phyloP scores from a whole-genome alignment of 2,113 vertebrate species.

The Strix aluco region DNA sequence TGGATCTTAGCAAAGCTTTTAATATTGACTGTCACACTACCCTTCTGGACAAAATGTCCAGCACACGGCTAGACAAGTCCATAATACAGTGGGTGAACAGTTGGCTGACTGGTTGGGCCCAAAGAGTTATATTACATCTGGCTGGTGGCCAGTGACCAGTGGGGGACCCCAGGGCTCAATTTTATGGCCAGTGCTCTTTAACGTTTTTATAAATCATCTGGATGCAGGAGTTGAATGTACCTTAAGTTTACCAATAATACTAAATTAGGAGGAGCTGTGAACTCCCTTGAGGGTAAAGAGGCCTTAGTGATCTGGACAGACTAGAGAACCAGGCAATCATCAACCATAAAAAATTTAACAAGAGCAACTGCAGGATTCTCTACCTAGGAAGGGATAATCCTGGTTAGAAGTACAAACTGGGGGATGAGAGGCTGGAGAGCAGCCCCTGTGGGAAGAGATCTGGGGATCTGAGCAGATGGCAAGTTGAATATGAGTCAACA shows the following conservation, averaged over 20 bases:
- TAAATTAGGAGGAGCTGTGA: background rate
- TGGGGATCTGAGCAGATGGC: too few relatives aligned
- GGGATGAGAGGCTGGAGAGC: background rate
- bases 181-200: background rate
- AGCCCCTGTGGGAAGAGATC: background rate
- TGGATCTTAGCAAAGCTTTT: background rate
- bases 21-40: background rate
- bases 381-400: background rate
- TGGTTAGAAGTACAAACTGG: fast-evolving
- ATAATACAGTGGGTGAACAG: background rate
- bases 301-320: background rate
- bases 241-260: background rate
- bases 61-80: background rate
- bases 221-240: background rate
- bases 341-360: background rate
- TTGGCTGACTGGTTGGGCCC: fast-evolving
- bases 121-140: background rate
- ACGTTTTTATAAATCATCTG: background rate
- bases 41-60: background rate
- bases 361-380: background rate
- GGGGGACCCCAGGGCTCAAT: background rate
- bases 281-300: background rate
- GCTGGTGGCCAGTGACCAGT: background rate
- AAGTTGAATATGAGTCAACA: background rate
- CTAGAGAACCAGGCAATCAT: background rate